Conservation (phyloP, 2,113 vertebrate species). For the Sinocyclocheilus rhinocerous region DNA sequence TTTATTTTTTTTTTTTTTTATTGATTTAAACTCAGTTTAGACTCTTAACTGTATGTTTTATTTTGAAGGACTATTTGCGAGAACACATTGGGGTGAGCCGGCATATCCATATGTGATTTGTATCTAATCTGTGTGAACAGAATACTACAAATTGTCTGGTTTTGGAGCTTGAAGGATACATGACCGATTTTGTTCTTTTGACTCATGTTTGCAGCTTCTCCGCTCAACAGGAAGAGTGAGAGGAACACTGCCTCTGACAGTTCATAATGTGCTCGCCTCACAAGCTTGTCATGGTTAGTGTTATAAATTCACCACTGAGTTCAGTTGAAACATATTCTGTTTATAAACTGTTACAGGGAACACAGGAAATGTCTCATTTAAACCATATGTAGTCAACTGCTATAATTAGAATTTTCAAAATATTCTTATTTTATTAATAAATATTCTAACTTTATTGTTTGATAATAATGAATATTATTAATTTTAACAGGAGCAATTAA, state of each 20-base stretch:
- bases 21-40: not conserved
- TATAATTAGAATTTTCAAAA: not conserved
- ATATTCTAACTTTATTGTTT: no score
- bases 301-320: not conserved
- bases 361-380: not conserved
- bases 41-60: conserved; percentile 21
- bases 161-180: no score
- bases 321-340: not conserved
- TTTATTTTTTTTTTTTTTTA: not conserved
- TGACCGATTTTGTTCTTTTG: not conserved
- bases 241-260: conserved; percentile 84
- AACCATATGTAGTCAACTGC: not conserved
- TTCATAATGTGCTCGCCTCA: conserved; percentile 91
- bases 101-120: not conserved
- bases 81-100: conserved; percentile 90
- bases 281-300: conserved; percentile 94
- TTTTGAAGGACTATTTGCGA: conserved; percentile 85
- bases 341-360: not conserved
- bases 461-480: not conserved
- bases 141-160: no score
- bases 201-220: conserved; percentile 77
- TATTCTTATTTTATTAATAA: no score
- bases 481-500: conserved; percentile 88
- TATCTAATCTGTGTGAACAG: not conserved
- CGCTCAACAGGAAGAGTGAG: conserved; percentile 82